Conservation (phyloP, 2,113 vertebrate genomes). For the Sisor rabdophorus region DNA sequence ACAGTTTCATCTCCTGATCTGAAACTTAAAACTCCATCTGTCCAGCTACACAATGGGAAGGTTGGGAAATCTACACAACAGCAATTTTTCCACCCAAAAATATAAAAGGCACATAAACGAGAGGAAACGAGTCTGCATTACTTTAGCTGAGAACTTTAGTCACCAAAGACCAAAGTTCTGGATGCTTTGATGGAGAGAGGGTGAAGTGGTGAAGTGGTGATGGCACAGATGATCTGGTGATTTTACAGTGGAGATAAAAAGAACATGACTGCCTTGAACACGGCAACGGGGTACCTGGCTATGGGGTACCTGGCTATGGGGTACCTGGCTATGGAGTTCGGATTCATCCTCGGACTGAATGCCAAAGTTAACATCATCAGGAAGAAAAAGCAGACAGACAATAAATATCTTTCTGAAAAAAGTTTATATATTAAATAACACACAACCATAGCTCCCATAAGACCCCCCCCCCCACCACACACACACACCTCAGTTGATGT, state of each 20-base stretch:
- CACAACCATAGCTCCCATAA: not conserved
- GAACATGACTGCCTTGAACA: not conserved
- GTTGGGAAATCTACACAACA: too few species aligned
- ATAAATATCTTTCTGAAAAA: too few species aligned
- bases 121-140: not conserved
- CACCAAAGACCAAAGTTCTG: not conserved
- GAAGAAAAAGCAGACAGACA: not conserved
- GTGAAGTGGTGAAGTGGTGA: not conserved
- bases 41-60: too few species aligned
- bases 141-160: not conserved
- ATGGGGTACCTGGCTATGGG: too few species aligned
- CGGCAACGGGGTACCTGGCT: too few species aligned
- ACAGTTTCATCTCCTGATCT: too few species aligned
- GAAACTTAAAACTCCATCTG: too few species aligned
- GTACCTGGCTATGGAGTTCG: constrained; percentile 75
- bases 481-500: constrained; percentile 84
- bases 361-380: constrained; percentile 43
- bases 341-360: constrained; percentile 90
- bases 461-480: not conserved
- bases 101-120: too few species aligned
- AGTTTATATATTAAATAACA: too few species aligned
- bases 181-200: constrained; percentile 11
- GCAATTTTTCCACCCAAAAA: too few species aligned
- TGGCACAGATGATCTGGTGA: too few species aligned
- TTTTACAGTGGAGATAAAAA: constrained; percentile 9